phyloP scores from a whole-genome alignment of 2,888 invertebrate species.

The Holacanthella duospinosa region DNA sequence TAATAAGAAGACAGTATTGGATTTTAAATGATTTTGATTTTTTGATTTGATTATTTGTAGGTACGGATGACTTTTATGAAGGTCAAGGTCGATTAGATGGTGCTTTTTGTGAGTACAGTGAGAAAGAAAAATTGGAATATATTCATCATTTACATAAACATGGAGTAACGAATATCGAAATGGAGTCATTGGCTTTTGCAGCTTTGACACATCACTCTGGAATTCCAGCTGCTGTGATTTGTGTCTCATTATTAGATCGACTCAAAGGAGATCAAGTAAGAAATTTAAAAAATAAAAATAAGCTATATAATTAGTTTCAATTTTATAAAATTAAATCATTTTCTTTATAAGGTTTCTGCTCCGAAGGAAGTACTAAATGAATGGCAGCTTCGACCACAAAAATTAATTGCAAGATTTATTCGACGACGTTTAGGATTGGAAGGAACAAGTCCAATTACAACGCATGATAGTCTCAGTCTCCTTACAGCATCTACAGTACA shows the following conservation, averaged over 20 bases:
- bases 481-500: conserved; percentile 42
- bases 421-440: conserved; percentile 65
- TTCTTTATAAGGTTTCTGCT: conserved; percentile 57
- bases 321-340: conserved; percentile 3
- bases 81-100: conserved; percentile 94
- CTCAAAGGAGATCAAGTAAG: conserved; percentile 85
- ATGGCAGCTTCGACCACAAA: conserved; percentile 82
- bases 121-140: conserved; percentile 81
- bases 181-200: conserved; percentile 90
- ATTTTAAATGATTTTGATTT: neutral
- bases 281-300: neutral
- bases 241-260: conserved; percentile 83
- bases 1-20: neutral
- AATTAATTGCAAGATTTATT: conserved; percentile 70
- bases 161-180: conserved; percentile 91
- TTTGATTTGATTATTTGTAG: neutral
- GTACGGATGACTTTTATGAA: conserved; percentile 93
- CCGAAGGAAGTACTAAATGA: conserved; percentile 80
- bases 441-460: conserved; percentile 12
- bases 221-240: conserved; percentile 83
- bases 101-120: conserved; percentile 81
- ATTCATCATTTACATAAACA: conserved; percentile 59
- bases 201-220: conserved; percentile 88
- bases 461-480: conserved; percentile 10
- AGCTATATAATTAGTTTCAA: neutral